Evolutionary conservation across 2,888 invertebrate genomes (phyloP), one percentile per base, ranked within the genome.

Genomic region (Pristionchus fissidentatus): DNA sequence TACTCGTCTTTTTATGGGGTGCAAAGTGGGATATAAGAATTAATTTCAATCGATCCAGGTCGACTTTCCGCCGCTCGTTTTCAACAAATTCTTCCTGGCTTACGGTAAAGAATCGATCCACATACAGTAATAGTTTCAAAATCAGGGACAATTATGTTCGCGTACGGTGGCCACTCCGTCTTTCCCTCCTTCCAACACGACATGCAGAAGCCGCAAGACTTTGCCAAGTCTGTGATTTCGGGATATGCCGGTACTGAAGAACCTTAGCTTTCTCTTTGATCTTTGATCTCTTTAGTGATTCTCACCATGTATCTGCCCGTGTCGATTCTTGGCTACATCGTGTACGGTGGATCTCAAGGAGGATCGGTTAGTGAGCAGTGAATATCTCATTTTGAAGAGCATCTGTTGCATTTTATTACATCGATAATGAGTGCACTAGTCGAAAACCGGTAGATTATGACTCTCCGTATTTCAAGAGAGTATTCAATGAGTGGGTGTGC

Each of bases 51-150:
- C 15, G 15, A 29, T 70, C 32, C 46, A 93, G 13, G 92, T 92
- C 0, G 93, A 92, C 90, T 94, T 94, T 84, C 87, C 88, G 1
- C 91, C 94, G 15, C 94, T 95, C 88, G 94, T 94, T 0, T 94
- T 95, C 90, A 93, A 93, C 84, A 94, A 95, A 86, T 95, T 95
- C 93, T 95, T 95, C 92, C 92, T 95, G 43, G 94, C 95, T 0
- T 95, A 95, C 90, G 95, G 95, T 10, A 95, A 29, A 19, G 13
- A n/a, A 43, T 29, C 41, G 0, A 43, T 29, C 43, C 26, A 49
- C 26, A 15, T n/a, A 8, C 8, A 75, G 19, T 35, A 38, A 41
- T 38, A 32, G 2, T 78, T n/a, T 1, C 0, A n/a, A 78, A 78
- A 35, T 10, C 38, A 66, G 82, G 83, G 19, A 83, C 83, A 0